Conservation (phyloP, 2,888 invertebrate genomes). For the Harpagoxenus sublaevis region DNA sequence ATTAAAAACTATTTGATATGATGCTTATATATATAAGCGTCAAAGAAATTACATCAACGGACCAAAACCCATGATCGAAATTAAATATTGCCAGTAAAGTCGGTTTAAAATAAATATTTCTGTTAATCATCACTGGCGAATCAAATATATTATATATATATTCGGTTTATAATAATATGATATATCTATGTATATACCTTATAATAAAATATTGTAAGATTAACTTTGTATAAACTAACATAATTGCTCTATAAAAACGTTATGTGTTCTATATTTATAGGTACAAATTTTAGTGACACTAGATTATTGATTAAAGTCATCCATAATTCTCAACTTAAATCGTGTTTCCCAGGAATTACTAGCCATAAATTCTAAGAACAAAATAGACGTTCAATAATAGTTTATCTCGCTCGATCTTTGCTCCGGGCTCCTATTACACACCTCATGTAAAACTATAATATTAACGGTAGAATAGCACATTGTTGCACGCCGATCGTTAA, state of each 20-base stretch:
- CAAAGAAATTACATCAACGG: too few species aligned
- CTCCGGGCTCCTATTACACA: constrained; percentile 34
- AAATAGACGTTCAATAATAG: constrained; percentile 44
- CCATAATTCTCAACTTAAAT: neutral
- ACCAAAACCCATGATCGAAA: too few species aligned
- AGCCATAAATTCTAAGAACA: constrained; percentile 28
- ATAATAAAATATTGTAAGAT: neutral
- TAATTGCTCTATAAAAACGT: neutral
- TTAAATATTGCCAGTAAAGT: too few species aligned
- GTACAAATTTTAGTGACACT: neutral
- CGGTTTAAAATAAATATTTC: too few species aligned
- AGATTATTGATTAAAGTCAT: neutral
- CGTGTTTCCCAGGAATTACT: neutral
- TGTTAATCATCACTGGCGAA: too few species aligned
- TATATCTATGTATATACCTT: neutral
- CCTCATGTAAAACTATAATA: constrained; percentile 48
- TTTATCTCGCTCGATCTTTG: constrained; percentile 33
- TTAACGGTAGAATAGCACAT: constrained; percentile 38
- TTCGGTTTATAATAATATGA: too few species aligned
- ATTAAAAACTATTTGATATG: too few species aligned
- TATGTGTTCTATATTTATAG: neutral
- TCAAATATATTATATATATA: too few species aligned
- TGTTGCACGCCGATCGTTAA: constrained; percentile 46
- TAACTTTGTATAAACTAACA: neutral
- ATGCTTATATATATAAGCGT: too few species aligned